phyloP scores from a whole-genome alignment of 2,797 vertebrate genomes.

The Bradypodion pumilum region DNA sequence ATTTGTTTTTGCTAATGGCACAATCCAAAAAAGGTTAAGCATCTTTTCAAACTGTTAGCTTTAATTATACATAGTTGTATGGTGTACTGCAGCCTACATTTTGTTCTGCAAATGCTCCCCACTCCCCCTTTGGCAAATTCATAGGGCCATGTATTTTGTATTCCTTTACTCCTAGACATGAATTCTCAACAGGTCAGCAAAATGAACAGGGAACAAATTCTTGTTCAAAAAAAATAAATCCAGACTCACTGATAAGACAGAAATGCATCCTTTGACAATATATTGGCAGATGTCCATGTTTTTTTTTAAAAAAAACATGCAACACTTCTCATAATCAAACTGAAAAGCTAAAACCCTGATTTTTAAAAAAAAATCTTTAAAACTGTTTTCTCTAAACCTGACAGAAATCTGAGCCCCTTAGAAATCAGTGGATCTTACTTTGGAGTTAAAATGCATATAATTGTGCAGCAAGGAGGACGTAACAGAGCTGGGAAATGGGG shows the following conservation, averaged over 20 bases:
- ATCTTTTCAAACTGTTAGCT: neutral
- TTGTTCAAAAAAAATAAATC: conserved; percentile 11
- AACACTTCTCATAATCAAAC: conserved; percentile 18
- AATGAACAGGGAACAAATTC: neutral
- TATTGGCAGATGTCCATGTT: neutral
- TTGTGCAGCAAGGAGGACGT: neutral
- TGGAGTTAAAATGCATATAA: neutral
- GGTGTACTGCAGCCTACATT: neutral
- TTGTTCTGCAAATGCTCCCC: neutral
- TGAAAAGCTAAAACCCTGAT: neutral
- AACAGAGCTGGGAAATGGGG: neutral
- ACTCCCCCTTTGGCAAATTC: neutral
- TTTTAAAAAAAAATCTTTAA: conserved; percentile 29
- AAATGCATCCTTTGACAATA: conserved; percentile 13
- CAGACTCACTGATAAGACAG: conserved; percentile 19
- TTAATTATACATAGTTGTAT: neutral
- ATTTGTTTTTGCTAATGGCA: neutral
- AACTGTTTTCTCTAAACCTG: neutral
- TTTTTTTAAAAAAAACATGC: conserved; percentile 1
- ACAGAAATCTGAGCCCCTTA: neutral
- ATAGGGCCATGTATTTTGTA: neutral
- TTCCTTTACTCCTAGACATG: neutral
- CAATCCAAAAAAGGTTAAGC: neutral
- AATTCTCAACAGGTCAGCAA: neutral
- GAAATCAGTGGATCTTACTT: neutral